A percentile compares a stretch with the other conserved stretches of the same genome.
Evolutionary conservation across 2,888 invertebrate species (phyloP).

Genomic region (Uropetala carovei): DNA sequence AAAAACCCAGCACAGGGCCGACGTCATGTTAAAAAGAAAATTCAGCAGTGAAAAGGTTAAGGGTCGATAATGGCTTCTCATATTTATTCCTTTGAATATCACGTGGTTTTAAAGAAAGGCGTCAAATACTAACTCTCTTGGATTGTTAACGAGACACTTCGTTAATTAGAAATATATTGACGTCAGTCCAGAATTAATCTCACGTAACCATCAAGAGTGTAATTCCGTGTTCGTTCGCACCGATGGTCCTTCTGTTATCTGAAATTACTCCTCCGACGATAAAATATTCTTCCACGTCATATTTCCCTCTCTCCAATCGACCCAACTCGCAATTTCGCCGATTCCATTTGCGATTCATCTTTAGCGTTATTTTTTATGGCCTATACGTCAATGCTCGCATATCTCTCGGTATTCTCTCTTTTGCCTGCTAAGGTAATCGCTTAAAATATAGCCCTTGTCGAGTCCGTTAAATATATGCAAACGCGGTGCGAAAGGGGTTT

Average conservation of each 20-base stretch:
- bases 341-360: not conserved
- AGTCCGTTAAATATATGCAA: not conserved
- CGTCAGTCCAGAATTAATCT: not conserved
- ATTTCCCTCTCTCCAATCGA: not conserved
- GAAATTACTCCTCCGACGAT: not conserved
- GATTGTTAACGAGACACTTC: too few relatives aligned
- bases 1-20: too few relatives aligned
- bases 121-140: not conserved
- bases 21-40: too few relatives aligned
- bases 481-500: not conserved
- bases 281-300: not conserved
- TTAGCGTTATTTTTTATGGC: not conserved
- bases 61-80: constrained; percentile 16
- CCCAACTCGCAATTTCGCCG: not conserved
- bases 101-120: not conserved
- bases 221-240: not conserved
- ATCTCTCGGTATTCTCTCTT: not conserved
- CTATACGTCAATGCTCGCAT: not conserved
- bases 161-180: too few relatives aligned
- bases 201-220: not conserved
- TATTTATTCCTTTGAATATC: not conserved
- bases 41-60: too few relatives aligned
- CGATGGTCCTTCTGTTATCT: too few relatives aligned
- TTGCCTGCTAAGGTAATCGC: not conserved
- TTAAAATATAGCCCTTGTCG: not conserved